Evolutionary conservation across 2,113 vertebrate genomes (phyloP).

Genomic region (Phaetusa simplex): DNA sequence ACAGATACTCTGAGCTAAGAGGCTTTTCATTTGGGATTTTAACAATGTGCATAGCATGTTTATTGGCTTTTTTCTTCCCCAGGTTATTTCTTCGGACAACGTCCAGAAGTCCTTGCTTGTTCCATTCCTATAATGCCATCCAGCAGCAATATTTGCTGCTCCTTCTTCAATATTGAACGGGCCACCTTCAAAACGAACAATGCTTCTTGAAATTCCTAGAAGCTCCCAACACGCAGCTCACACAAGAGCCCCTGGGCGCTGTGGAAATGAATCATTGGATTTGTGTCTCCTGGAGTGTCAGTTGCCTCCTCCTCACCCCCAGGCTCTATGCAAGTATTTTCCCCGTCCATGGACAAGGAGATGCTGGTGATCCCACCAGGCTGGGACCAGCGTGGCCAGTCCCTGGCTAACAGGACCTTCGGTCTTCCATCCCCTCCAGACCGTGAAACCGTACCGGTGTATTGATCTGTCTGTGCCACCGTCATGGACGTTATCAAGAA

Average conservation of each 20-base stretch:
- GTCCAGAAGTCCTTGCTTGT: not conserved
- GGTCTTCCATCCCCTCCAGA: not conserved
- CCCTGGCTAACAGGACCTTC: not conserved
- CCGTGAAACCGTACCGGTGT: not conserved
- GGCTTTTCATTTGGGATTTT: not conserved
- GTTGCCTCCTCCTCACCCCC: not conserved
- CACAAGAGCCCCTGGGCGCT: not conserved
- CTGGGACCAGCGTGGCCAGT: not conserved
- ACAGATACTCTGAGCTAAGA: not conserved
- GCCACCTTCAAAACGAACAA: not conserved
- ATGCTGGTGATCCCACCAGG: not conserved
- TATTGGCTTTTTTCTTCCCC: not conserved
- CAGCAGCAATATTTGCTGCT: not conserved
- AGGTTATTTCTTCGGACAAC: not conserved
- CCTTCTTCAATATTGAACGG: not conserved
- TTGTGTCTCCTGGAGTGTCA: not conserved
- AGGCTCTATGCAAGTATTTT: not conserved
- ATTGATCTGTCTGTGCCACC: not conserved
- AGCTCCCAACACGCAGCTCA: not conserved
- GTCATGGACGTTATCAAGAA: not conserved
- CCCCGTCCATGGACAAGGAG: not conserved
- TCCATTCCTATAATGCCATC: not conserved
- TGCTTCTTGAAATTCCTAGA: conserved; percentile 9
- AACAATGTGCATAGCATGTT: not conserved
- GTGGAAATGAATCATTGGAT: not conserved